phyloP scores from a whole-genome alignment of 35 echinoderm and acorn worm species.

The Eucidaris tribuloides region DNA sequence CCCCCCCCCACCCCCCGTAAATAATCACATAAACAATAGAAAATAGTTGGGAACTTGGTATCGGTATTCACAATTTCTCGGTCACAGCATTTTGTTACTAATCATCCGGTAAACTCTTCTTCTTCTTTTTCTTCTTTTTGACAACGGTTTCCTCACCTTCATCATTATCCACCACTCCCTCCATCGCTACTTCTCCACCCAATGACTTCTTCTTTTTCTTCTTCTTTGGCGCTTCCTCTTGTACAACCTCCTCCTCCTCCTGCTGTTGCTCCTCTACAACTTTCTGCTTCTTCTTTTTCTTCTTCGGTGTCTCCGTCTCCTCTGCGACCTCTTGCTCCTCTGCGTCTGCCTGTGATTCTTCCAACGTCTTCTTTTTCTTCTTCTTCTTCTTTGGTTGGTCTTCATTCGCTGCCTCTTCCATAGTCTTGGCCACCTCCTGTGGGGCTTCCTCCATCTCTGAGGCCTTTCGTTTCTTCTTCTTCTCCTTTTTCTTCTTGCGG shows the following conservation, averaged over 20 bases:
- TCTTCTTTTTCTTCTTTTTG: slow-evolving; percentile 27
- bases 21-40: no score
- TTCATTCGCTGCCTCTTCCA: not conserved
- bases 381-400: slow-evolving; percentile 64
- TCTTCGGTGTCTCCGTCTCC: slow-evolving; percentile 64
- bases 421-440: not conserved
- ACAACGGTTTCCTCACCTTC: not conserved
- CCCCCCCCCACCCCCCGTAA: no score
- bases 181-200: slow-evolving; percentile 16
- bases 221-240: not conserved
- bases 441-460: not conserved
- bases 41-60: no score
- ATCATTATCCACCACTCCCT: not conserved
- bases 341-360: not conserved
- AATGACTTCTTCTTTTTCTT: slow-evolving; percentile 26
- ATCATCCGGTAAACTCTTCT: slow-evolving; percentile 32
- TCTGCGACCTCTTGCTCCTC: slow-evolving; percentile 10
- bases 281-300: slow-evolving; percentile 90
- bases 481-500: slow-evolving; percentile 63
- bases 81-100: no score
- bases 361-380: slow-evolving; percentile 41
- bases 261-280: not conserved
- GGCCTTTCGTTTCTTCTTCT: slow-evolving; percentile 49
- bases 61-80: no score
- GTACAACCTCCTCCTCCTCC: not conserved